These are phyloP conservation scores for Eurosta solidaginis DNA, from an alignment of 1,140 invertebrate species.

Conservation along the genomic window DNA sequence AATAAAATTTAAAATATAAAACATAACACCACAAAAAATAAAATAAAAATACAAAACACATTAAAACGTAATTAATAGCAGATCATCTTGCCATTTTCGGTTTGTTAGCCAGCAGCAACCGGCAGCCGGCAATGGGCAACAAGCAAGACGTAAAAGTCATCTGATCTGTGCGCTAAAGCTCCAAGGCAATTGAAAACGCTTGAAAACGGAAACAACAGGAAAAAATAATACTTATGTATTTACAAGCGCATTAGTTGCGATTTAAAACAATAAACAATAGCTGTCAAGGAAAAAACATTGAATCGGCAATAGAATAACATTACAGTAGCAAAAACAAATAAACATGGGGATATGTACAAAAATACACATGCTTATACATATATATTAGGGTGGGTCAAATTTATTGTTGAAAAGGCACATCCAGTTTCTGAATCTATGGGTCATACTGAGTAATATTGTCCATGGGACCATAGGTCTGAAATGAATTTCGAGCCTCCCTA, in stretches of 20 bases:
- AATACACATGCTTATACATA: neutral
- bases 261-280: neutral
- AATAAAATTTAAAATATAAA: neutral
- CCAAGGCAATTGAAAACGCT: neutral
- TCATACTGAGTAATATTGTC: too few relatives aligned
- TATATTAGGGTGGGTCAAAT: neutral
- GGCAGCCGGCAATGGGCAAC: neutral
- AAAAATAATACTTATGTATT: neutral
- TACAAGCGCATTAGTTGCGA: neutral
- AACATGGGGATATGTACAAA: neutral
- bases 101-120: neutral
- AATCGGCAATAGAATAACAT: neutral
- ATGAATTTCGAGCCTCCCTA: too few relatives aligned
- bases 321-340: neutral
- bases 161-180: neutral
- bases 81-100: neutral
- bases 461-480: too few relatives aligned
- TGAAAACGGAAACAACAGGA: neutral
- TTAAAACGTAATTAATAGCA: neutral
- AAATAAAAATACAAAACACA: neutral
- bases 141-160: too few relatives aligned
- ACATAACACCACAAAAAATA: neutral
- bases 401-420: too few relatives aligned
- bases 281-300: neutral
- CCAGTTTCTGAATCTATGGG: too few relatives aligned